Conservation (phyloP, 1,140 invertebrate genomes). For the Neodiprion pinetum region DNA sequence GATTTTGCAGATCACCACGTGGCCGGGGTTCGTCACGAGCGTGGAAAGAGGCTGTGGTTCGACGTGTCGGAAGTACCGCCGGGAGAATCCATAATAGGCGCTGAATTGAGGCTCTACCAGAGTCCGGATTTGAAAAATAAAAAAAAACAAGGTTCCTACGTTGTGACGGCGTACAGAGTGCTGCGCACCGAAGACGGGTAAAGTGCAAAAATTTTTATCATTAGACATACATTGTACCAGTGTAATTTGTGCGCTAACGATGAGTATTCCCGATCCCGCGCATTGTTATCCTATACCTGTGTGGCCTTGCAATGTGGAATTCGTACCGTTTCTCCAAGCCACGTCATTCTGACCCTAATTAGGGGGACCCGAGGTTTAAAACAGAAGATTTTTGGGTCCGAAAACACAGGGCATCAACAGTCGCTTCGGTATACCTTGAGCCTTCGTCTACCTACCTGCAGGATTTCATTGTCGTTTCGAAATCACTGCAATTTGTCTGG, state of each 20-base stretch:
- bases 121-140: slow-evolving; percentile 53
- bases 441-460: too few species aligned
- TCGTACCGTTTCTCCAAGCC: too few species aligned
- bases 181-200: slow-evolving; percentile 51
- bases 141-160: slow-evolving; percentile 48
- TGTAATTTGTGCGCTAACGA: slow-evolving; percentile 21
- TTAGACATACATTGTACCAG: background rate
- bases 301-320: background rate
- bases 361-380: background rate
- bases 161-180: slow-evolving; percentile 54
- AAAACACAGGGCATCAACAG: too few species aligned
- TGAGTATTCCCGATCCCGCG: slow-evolving; percentile 20
- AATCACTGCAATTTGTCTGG: too few species aligned
- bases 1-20: slow-evolving; percentile 69
- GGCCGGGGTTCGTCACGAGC: slow-evolving; percentile 78
- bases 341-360: background rate
- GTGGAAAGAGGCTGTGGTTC: slow-evolving; percentile 89
- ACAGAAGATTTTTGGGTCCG: too few species aligned
- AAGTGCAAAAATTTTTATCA: slow-evolving; percentile 26
- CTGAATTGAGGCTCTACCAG: slow-evolving; percentile 86
- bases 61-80: slow-evolving; percentile 84
- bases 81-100: slow-evolving; percentile 81
- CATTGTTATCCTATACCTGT: slow-evolving; percentile 23
- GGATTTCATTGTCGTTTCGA: too few species aligned
- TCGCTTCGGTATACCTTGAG: too few species aligned